Evolutionary conservation across 2,888 invertebrate species (phyloP).

Genomic region (Aporophyla nigra): DNA sequence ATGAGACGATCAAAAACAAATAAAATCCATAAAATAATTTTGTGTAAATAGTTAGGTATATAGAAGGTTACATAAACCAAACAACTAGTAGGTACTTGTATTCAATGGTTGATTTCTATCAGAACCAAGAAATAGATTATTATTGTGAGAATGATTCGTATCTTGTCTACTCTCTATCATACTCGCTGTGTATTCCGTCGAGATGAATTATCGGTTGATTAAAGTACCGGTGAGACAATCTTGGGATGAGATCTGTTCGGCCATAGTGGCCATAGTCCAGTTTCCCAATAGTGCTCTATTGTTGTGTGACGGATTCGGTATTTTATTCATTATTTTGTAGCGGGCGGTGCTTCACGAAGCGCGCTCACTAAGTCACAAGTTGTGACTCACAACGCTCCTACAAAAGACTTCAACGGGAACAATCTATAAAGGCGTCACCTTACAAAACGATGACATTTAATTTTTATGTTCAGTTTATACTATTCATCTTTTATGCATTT

Average conservation of each 20-base stretch:
- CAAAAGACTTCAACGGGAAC: conserved; percentile 81
- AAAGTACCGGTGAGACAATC: conserved; percentile 74
- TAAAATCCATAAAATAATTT: conserved; percentile 20
- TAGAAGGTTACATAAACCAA: conserved; percentile 1
- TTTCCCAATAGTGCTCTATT: conserved; percentile 77
- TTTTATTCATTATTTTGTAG: conserved; percentile 75
- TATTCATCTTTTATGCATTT: background rate
- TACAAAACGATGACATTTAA: conserved; percentile 11
- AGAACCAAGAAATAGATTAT: conserved; percentile 69
- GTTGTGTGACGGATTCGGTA: conserved; percentile 81
- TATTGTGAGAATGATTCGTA: conserved; percentile 75
- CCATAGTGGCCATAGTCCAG: conserved; percentile 63
- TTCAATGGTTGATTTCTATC: conserved; percentile 68
- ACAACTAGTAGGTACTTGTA: conserved; percentile 26
- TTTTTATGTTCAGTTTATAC: background rate
- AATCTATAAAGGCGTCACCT: background rate
- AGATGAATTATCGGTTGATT: conserved; percentile 71
- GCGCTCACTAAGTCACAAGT: conserved; percentile 39
- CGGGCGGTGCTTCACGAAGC: conserved; percentile 49
- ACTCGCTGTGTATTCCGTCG: conserved; percentile 51
- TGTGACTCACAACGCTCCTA: conserved; percentile 59
- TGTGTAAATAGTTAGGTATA: conserved; percentile 18
- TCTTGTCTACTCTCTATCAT: conserved; percentile 73
- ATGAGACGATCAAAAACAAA: background rate
- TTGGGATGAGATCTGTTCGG: conserved; percentile 71